phyloP scores from a whole-genome alignment of 2,888 invertebrate genomes.

The Rhagonycha fulva region DNA sequence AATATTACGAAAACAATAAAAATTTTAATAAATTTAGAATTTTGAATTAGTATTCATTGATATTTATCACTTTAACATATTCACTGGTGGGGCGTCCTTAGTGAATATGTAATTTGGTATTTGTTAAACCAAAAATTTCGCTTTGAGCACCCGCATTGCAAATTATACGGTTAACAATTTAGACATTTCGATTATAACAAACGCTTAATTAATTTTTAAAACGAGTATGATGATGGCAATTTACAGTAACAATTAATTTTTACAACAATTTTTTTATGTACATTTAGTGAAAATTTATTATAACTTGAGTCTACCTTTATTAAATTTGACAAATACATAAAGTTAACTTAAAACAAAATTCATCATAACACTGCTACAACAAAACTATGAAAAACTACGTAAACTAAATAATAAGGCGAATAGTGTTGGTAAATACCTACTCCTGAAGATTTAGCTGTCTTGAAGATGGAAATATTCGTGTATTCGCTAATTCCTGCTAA shows the following conservation, averaged over 20 bases:
- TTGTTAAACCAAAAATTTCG: not conserved
- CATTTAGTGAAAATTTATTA: conserved; percentile 23
- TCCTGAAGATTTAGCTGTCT: conserved; percentile 39
- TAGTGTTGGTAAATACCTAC: conserved; percentile 10
- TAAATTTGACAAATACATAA: not conserved
- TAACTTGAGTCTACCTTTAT: conserved; percentile 20
- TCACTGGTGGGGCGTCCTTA: not conserved
- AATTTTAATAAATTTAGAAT: too few species aligned
- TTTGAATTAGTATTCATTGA: not conserved
- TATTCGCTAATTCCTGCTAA: conserved; percentile 58
- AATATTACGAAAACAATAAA: too few species aligned
- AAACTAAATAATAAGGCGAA: conserved; percentile 1
- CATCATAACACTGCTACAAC: conserved; percentile 19
- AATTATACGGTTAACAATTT: not conserved
- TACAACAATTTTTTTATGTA: conserved; percentile 13
- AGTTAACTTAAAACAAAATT: conserved; percentile 8
- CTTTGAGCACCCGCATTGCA: not conserved
- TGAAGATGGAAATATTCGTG: conserved; percentile 43
- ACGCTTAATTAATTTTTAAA: not conserved
- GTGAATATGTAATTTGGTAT: not conserved
- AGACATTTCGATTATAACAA: not conserved
- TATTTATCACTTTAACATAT: not conserved
- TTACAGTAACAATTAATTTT: not conserved
- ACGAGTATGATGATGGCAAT: not conserved
- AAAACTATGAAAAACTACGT: conserved; percentile 9